Conservation (phyloP, 37 sponge, comb jelly and placozoan species). For the Beroe ovata region DNA sequence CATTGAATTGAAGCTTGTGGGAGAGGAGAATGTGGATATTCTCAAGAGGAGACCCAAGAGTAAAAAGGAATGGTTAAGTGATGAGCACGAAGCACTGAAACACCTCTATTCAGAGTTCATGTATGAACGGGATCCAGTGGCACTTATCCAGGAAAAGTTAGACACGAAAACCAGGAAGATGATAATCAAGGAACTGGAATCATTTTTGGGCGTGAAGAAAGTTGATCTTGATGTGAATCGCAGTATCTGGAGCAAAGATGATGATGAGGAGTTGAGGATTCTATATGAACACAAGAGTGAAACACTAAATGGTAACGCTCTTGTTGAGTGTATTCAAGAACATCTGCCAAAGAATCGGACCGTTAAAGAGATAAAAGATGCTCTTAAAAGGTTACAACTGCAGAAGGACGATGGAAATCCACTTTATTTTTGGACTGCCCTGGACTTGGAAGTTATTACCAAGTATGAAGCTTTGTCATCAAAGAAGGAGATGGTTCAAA, state of each 20-base stretch:
- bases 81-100: slow-evolving; percentile 13
- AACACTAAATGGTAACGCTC: neutral
- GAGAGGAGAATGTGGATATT: slow-evolving; percentile 33
- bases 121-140: slow-evolving; percentile 50
- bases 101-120: slow-evolving; percentile 5
- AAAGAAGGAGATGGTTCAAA: slow-evolving; percentile 6
- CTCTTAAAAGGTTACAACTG: slow-evolving; percentile 1
- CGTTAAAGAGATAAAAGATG: slow-evolving; percentile 43
- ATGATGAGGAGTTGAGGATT: slow-evolving; percentile 62
- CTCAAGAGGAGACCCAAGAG: slow-evolving; percentile 38
- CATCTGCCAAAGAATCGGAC: slow-evolving; percentile 11
- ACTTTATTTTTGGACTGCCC: slow-evolving; percentile 30
- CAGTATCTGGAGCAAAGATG: slow-evolving; percentile 47
- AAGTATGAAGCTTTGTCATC: slow-evolving; percentile 1
- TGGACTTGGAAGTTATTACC: neutral
- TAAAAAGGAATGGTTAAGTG: slow-evolving; percentile 45
- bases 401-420: slow-evolving; percentile 30
- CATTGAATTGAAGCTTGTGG: slow-evolving; percentile 18
- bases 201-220: slow-evolving; percentile 10
- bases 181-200: slow-evolving; percentile 49
- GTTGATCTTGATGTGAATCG: slow-evolving; percentile 31
- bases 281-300: slow-evolving; percentile 41
- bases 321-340: slow-evolving; percentile 7
- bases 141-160: slow-evolving; percentile 58
- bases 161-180: slow-evolving; percentile 52